Evolutionary conservation across 2,888 invertebrate genomes (phyloP), one percentile per base, ranked within the genome.

Genomic region (Papilio protenor): DNA sequence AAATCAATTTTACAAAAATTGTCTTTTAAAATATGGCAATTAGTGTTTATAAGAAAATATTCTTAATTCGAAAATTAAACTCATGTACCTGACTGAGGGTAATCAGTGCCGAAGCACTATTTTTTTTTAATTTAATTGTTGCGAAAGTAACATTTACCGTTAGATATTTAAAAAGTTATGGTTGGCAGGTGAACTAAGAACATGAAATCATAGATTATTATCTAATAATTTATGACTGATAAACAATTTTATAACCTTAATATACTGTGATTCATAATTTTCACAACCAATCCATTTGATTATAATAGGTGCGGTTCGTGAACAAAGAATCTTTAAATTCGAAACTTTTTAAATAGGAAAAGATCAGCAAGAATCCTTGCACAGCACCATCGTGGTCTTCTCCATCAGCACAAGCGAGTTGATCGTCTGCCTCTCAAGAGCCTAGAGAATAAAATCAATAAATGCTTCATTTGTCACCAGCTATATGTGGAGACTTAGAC

Each of bases 211-310:
- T 66, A 40, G 66, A 18, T 16, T 18, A n/a, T 40, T 66, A 66
- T 66, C 40, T 66, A 40, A 40, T n/a, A 40, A 66, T 66, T 66
- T 64, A 64, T 64, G 33, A n/a, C 66, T 66, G n/a, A 66, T 66
- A 66, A 40, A 66, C 40, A n/a, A 66, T 66, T 66, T 66, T 66
- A 40, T 66, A 40, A 66, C n/a, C 8, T 8, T 2, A 66, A 40
- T 40, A 66, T 66, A 66, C 66, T n/a, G 66, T 66, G 66, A 66
- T 66, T 66, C 66, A 66, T 40, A 40, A 23, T 8, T 4, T 27
- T 14, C 14, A 16, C 5, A 14, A 18, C 18, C 52, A 5, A 52
- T 18, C 18, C 52, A 18, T 57, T 57, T 59, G 0, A 27, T 23
- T 27, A 21, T 21, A 21, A 2, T 21, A 21, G 57, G 57, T 21